Evolutionary conservation across 53 echinoderm and acorn worm genomes (phyloP).

Genomic region (Holothuria scabra): DNA sequence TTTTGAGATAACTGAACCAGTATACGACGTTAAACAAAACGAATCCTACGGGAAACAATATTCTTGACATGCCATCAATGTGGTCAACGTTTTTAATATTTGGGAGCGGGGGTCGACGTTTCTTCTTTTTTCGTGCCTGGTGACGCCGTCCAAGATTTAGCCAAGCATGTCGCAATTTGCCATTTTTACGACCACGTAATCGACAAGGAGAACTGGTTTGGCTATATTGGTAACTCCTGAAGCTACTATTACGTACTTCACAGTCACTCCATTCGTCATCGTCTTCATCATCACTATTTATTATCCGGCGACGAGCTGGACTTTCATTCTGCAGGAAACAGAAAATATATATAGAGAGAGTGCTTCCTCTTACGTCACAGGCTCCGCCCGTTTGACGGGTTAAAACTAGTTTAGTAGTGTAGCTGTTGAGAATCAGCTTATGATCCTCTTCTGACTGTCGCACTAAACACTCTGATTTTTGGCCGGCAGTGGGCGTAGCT

Average conservation of each 20-base stretch:
- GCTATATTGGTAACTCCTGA: slow-evolving; percentile 50
- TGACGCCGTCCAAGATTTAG: slow-evolving; percentile 54
- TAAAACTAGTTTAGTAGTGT: too few species aligned
- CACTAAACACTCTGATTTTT: too few species aligned
- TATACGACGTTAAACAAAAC: slow-evolving; percentile 86
- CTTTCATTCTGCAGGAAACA: slow-evolving; percentile 4
- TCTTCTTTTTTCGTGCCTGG: slow-evolving; percentile 55
- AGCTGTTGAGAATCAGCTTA: too few species aligned
- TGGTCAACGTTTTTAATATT: slow-evolving; percentile 76
- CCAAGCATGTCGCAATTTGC: slow-evolving; percentile 64
- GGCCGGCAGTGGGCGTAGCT: too few species aligned
- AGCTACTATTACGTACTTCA: slow-evolving; percentile 32
- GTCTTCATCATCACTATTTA: slow-evolving; percentile 53
- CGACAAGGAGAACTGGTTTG: slow-evolving; percentile 46
- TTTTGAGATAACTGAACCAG: slow-evolving; percentile 86
- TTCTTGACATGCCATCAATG: slow-evolving; percentile 79
- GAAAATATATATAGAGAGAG: neutral
- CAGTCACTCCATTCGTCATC: slow-evolving; percentile 49
- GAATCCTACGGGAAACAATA: slow-evolving; percentile 81
- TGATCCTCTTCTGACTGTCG: too few species aligned
- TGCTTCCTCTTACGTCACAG: too few species aligned
- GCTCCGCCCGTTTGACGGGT: too few species aligned
- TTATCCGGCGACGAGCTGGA: slow-evolving; percentile 55
- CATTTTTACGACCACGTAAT: slow-evolving; percentile 50
- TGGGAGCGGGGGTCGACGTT: slow-evolving; percentile 46